Base-by-base conservation (phyloP, 2,113 vertebrate genomes). In the Phalacrocorax pelagicus region DNA sequence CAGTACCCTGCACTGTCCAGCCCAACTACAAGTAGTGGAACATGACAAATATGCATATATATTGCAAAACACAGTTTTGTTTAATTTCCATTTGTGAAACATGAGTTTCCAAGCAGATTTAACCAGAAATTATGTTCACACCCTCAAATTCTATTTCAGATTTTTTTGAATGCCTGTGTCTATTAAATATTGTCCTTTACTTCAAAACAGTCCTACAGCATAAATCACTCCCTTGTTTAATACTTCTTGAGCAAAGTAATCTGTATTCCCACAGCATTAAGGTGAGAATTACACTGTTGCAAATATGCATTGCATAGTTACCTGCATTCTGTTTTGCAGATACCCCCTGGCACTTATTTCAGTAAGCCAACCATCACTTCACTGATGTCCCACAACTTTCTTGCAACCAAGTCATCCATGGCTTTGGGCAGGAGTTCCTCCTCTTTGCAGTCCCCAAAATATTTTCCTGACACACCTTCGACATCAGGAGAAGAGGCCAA, bases 331-430 rank as follows among this genome's bases (percentile, higher is more conserved):
- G 40, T 42, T 66, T 27, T 65, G 84, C 66, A 89, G 42, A 89
- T 29, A 67, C 3, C 10, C 51, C 51, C 21, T n/a, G 32, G 42
- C 54, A 81, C 47, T 98, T 98, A 99, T 75, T 98, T 98, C 86
- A 99, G 63, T 58, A 99, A 97, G 75, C 99, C 99, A 65, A 99
- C 99, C 99, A 99, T 99, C 83, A 98, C 98, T 96, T 98, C 98
- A 98, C 99, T 99, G 86, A 99, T 97, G 96, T 99, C 99, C 99
- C 99, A 99, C 81, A 99, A 97, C 90, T 98, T 99, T 96, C 98
- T 98, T 18, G 99, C 99, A 54, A 98, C 96, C 84, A 98, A 97
- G 11, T 98, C 98, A 90, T 99, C 99, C 89, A 97, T 98, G 63
- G 99, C 99, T 97, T 99, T 99, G 49, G 97, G 98, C 94, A 99